phyloP scores from a whole-genome alignment of 2,113 vertebrate species.

The Eleginops maclovinus region DNA sequence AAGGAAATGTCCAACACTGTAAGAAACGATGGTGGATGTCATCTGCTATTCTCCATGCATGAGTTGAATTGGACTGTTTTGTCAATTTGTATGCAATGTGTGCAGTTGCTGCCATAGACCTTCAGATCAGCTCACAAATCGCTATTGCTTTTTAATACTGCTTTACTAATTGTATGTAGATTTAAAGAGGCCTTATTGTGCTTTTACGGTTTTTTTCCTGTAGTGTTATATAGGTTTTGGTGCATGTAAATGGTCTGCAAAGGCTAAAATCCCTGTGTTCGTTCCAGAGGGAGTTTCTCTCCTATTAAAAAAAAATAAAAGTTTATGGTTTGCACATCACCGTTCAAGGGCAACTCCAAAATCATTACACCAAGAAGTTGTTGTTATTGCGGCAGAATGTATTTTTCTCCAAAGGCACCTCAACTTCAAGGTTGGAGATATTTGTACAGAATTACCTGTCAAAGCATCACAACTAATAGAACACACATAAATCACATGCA shows the following conservation, averaged over 20 bases:
- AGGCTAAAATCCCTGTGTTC: too few species aligned
- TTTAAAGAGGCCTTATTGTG: too few species aligned
- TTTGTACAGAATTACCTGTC: neutral
- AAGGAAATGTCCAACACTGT: constrained; percentile 50
- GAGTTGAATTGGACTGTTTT: constrained; percentile 29
- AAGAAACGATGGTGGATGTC: constrained; percentile 38
- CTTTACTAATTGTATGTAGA: too few species aligned
- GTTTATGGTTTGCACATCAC: neutral
- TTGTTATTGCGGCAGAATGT: too few species aligned
- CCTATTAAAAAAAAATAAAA: neutral
- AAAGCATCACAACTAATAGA: neutral
- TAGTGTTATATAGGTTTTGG: too few species aligned
- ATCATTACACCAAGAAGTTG: neutral
- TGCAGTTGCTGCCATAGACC: constrained; percentile 8
- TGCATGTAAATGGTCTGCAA: too few species aligned
- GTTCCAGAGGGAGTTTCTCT: too few species aligned
- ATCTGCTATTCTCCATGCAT: constrained; percentile 40
- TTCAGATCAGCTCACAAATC: constrained; percentile 31
- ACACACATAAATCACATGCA: neutral
- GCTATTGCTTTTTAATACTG: neutral
- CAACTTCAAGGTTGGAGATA: neutral
- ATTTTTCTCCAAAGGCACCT: neutral
- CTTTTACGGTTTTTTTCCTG: too few species aligned
- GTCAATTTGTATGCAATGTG: constrained; percentile 36
- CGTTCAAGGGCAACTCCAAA: neutral